Percentiles rank a stretch among this genome's conserved stretches.
phyloP scores from a whole-genome alignment of 2,888 invertebrate genomes.

The Limnephilus auricula region DNA sequence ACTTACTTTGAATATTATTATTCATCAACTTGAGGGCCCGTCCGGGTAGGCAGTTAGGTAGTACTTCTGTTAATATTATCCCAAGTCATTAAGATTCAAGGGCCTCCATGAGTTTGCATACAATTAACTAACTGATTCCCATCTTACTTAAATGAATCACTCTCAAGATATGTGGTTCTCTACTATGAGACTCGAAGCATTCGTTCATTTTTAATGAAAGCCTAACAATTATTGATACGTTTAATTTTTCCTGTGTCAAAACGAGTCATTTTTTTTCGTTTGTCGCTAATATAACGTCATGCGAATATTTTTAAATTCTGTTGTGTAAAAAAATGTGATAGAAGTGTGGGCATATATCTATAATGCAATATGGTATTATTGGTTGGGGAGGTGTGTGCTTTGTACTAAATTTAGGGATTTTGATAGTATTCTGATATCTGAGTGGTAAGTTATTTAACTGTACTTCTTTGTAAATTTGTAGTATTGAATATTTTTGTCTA shows the following conservation, averaged over 20 bases:
- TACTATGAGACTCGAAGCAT: conserved; percentile 4
- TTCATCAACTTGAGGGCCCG: conserved; percentile 42
- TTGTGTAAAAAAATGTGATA: background rate
- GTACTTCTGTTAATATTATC: conserved; percentile 44
- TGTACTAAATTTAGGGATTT: too few relatives aligned
- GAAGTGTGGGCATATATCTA: too few relatives aligned
- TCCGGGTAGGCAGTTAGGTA: background rate
- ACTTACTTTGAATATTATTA: conserved; percentile 41
- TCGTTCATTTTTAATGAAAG: background rate
- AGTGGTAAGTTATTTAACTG: too few relatives aligned
- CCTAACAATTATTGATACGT: background rate
- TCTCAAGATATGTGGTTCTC: conserved; percentile 29
- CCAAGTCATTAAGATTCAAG: conserved; percentile 57
- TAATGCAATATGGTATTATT: too few relatives aligned
- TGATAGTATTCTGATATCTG: too few relatives aligned
- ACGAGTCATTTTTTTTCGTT: background rate
- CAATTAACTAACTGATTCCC: conserved; percentile 59
- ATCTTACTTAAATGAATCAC: conserved; percentile 59
- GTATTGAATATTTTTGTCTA: too few relatives aligned
- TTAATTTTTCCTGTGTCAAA: background rate
- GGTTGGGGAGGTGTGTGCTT: too few relatives aligned
- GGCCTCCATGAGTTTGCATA: conserved; percentile 55
- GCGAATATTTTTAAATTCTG: background rate
- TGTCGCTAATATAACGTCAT: background rate
- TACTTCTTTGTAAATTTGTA: too few relatives aligned